Evolutionary conservation across 2,113 vertebrate species (phyloP).

Genomic region (cattle (Bos taurus)): DNA sequence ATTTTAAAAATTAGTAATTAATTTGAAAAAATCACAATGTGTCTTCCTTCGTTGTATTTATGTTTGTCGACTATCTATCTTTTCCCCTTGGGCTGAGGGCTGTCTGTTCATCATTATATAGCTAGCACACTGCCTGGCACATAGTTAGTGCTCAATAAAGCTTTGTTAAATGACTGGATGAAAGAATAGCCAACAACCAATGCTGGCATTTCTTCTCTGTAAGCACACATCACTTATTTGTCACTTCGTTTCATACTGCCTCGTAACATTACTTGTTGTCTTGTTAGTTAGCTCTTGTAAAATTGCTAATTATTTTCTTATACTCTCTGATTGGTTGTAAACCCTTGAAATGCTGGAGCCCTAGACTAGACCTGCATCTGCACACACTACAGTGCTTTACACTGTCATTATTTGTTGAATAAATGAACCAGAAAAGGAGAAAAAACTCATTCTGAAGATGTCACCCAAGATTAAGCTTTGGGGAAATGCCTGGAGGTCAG

Average conservation of each 20-base stretch:
- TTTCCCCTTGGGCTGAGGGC: background rate
- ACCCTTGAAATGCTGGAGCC: background rate
- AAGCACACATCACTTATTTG: slow-evolving; percentile 26
- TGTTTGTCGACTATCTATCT: background rate
- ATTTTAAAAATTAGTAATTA: background rate
- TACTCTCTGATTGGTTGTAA: slow-evolving; percentile 18
- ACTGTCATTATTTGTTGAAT: slow-evolving; percentile 17
- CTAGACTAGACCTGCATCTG: background rate
- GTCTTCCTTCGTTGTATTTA: background rate
- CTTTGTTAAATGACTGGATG: background rate
- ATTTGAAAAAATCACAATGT: background rate
- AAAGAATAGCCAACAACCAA: background rate
- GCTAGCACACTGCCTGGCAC: background rate
- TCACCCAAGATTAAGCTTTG: background rate
- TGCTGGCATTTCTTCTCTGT: background rate
- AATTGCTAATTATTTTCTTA: slow-evolving; percentile 58
- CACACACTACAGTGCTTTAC: background rate
- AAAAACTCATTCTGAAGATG: background rate
- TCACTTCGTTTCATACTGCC: slow-evolving; percentile 27
- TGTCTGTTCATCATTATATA: background rate
- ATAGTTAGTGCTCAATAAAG: background rate
- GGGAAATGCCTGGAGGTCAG: background rate
- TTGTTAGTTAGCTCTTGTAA: slow-evolving; percentile 63
- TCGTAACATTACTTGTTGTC: slow-evolving; percentile 53
- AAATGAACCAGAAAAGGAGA: slow-evolving; percentile 1